Conservation (phyloP, 2,888 invertebrate species). For the Athrips mouffetella region DNA sequence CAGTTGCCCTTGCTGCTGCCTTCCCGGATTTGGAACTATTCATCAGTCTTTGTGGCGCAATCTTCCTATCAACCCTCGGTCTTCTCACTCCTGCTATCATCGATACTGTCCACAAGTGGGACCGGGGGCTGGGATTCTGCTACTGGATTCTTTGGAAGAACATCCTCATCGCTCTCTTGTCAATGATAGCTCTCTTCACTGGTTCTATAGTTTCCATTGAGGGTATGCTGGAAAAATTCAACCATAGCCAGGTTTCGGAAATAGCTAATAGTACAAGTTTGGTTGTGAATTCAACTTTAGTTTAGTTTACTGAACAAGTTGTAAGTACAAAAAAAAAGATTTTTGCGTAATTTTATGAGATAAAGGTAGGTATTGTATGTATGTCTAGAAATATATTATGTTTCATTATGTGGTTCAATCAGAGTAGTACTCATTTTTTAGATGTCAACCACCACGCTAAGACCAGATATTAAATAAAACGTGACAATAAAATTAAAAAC, state of each 20-base stretch:
- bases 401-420: too few species aligned
- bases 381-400: too few species aligned
- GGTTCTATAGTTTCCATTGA: conserved; percentile 62
- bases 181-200: conserved; percentile 58
- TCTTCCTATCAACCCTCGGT: conserved; percentile 84
- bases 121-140: conserved; percentile 78
- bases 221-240: conserved; percentile 53
- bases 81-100: conserved; percentile 85
- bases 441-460: too few species aligned
- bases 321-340: too few species aligned
- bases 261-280: conserved; percentile 21
- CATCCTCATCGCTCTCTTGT: conserved; percentile 57
- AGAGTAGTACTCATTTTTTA: too few species aligned
- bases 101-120: conserved; percentile 84
- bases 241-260: conserved; percentile 7
- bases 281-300: conserved; percentile 2
- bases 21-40: conserved; percentile 91
- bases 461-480: too few species aligned
- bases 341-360: too few species aligned
- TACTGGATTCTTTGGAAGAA: conserved; percentile 86
- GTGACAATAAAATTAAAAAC: too few species aligned
- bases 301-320: not conserved
- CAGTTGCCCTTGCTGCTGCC: conserved; percentile 85
- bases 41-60: conserved; percentile 91
- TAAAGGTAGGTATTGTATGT: too few species aligned